These are phyloP conservation scores for Zaprionus lineosus DNA, from an alignment of 2,888 invertebrate species.

Conservation along the genomic window DNA sequence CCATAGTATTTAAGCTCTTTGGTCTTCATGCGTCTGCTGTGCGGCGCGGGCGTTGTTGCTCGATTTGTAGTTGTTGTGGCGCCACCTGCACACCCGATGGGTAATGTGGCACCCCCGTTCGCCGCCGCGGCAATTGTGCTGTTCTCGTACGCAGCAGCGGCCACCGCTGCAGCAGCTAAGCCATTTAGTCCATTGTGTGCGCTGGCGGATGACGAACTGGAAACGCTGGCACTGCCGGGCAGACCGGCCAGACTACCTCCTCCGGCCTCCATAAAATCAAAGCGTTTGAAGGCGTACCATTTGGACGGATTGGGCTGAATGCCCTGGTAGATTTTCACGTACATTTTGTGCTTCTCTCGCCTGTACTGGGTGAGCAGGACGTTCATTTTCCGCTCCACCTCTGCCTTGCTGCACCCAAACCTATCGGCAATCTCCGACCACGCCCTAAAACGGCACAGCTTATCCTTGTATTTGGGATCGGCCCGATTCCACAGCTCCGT, in stretches of 20 bases:
- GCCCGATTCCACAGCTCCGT: slow-evolving; percentile 82
- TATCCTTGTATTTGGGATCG: slow-evolving; percentile 82
- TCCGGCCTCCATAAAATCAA: slow-evolving; percentile 81
- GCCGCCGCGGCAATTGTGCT: slow-evolving; percentile 65
- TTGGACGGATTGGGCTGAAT: slow-evolving; percentile 82
- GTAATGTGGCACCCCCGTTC: slow-evolving; percentile 59
- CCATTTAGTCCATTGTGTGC: slow-evolving; percentile 71
- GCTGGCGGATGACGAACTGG: slow-evolving; percentile 17
- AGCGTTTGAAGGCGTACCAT: slow-evolving; percentile 82
- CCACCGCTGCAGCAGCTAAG: slow-evolving; percentile 64
- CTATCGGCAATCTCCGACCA: slow-evolving; percentile 82
- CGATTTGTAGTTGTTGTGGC: slow-evolving; percentile 34
- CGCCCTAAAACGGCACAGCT: slow-evolving; percentile 81
- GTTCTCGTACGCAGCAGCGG: slow-evolving; percentile 64
- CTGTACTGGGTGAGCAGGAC: slow-evolving; percentile 81
- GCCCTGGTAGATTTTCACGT: slow-evolving; percentile 81
- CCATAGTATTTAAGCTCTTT: slow-evolving; percentile 82
- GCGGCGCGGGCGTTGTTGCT: slow-evolving; percentile 64
- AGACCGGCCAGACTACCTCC: slow-evolving; percentile 68
- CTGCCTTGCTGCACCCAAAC: slow-evolving; percentile 82
- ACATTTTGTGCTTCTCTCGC: slow-evolving; percentile 82
- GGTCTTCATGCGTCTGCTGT: slow-evolving; percentile 80
- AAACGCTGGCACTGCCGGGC: slow-evolving; percentile 30
- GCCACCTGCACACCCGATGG: slow-evolving; percentile 30
- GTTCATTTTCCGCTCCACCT: slow-evolving; percentile 82